phyloP scores from a whole-genome alignment of 2,888 invertebrate species.

The Hyposoter didymator region DNA sequence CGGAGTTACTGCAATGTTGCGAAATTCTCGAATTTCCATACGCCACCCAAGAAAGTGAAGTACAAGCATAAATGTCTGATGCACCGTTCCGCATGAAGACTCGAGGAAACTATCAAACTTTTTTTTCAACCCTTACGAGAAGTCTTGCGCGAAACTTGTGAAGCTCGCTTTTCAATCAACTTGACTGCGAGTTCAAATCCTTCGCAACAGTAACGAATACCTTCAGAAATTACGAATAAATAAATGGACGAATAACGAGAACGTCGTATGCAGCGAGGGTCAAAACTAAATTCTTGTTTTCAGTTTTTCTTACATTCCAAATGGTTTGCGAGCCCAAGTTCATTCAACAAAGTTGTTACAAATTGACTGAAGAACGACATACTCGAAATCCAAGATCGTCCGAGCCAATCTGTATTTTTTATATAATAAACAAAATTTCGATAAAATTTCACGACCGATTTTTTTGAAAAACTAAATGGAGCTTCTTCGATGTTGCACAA shows the following conservation, averaged over 20 bases:
- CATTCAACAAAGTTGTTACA: no score
- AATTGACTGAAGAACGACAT: neutral
- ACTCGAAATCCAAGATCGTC: no score
- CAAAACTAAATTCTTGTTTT: no score
- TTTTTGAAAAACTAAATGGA: no score
- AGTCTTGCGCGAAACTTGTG: neutral
- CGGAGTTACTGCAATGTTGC: constrained; percentile 17
- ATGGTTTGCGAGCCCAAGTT: no score
- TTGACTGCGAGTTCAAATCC: neutral
- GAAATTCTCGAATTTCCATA: constrained; percentile 19
- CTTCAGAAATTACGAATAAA: neutral
- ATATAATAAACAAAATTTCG: no score
- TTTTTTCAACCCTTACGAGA: neutral
- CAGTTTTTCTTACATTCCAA: no score
- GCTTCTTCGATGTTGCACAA: no score
- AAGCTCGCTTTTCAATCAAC: neutral
- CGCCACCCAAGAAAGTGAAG: neutral
- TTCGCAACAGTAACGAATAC: neutral
- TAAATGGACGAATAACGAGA: neutral
- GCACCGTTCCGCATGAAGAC: neutral
- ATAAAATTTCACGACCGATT: no score
- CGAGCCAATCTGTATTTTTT: no score
- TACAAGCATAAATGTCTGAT: constrained; percentile 7
- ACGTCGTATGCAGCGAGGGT: no score
- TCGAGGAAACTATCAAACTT: neutral